Percentiles rank a stretch among this genome's conserved stretches.
Evolutionary conservation across 1,140 invertebrate species (phyloP).

Genomic region (Sminthurides bifidus): DNA sequence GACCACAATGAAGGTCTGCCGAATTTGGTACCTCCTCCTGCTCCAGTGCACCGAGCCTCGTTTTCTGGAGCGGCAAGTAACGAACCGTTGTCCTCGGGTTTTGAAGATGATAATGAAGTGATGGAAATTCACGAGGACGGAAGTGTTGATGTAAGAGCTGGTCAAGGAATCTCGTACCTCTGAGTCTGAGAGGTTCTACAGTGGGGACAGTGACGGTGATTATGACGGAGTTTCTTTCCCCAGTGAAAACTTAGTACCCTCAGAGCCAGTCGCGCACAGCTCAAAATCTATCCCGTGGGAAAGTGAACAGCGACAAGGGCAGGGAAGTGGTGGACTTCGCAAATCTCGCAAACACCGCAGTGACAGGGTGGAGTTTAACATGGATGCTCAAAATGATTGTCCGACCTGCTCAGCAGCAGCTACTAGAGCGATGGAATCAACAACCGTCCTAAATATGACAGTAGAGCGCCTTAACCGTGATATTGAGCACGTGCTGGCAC

Average conservation of each 20-base stretch:
- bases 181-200: constrained; percentile 29
- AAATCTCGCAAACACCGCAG: neutral
- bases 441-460: constrained; percentile 11
- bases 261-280: neutral
- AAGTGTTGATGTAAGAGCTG: neutral
- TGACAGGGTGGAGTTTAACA: neutral
- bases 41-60: constrained; percentile 11
- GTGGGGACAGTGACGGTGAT: constrained; percentile 30
- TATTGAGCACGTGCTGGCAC: constrained; percentile 28
- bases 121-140: constrained; percentile 13
- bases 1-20: neutral
- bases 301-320: neutral
- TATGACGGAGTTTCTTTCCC: neutral
- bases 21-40: constrained; percentile 8
- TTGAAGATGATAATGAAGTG: constrained; percentile 16
- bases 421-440: neutral
- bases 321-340: neutral
- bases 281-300: neutral
- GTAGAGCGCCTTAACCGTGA: constrained; percentile 30
- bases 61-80: neutral
- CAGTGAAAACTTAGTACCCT: neutral
- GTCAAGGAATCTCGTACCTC: constrained; percentile 10
- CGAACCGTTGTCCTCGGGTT: neutral
- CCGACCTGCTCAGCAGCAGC: no score
- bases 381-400: neutral